A percentile compares a stretch with the other conserved stretches of the same genome.
Conservation (phyloP, 2,888 invertebrate species). For the Eupithecia subfuscata region DNA sequence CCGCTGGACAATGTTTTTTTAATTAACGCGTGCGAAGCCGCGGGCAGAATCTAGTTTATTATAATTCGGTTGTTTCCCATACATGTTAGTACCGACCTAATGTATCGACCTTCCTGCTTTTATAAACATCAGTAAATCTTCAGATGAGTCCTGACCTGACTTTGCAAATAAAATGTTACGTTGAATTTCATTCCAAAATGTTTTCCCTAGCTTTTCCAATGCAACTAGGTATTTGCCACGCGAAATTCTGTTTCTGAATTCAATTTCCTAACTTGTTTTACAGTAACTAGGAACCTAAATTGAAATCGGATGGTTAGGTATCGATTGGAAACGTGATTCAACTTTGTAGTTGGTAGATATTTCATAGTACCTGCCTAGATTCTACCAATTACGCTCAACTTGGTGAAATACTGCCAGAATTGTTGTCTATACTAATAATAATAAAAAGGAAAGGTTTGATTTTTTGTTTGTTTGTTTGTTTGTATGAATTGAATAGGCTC, state of each 20-base stretch:
- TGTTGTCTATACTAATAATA: no score
- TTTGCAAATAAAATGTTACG: neutral
- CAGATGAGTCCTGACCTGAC: neutral
- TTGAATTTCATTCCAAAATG: neutral
- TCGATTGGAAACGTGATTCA: neutral
- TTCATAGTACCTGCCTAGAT: neutral
- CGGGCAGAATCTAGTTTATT: no score
- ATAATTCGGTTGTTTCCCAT: no score
- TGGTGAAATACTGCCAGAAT: neutral
- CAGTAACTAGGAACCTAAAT: conserved; percentile 7
- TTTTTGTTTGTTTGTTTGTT: no score
- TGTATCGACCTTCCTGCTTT: neutral
- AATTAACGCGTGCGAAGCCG: no score
- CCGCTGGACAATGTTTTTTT: no score
- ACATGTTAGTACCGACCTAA: neutral
- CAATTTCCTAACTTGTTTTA: conserved; percentile 4
- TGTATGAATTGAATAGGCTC: no score
- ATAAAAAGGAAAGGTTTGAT: no score
- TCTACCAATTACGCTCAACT: neutral
- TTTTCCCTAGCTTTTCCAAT: neutral
- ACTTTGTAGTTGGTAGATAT: neutral
- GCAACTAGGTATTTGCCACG: neutral
- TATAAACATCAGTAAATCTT: neutral
- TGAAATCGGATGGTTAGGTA: neutral
- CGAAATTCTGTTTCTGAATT: neutral